Evolutionary conservation across 2,888 invertebrate species (phyloP), one percentile per base, ranked within the genome.

Genomic region (Trichogramma dendrolimi): DNA sequence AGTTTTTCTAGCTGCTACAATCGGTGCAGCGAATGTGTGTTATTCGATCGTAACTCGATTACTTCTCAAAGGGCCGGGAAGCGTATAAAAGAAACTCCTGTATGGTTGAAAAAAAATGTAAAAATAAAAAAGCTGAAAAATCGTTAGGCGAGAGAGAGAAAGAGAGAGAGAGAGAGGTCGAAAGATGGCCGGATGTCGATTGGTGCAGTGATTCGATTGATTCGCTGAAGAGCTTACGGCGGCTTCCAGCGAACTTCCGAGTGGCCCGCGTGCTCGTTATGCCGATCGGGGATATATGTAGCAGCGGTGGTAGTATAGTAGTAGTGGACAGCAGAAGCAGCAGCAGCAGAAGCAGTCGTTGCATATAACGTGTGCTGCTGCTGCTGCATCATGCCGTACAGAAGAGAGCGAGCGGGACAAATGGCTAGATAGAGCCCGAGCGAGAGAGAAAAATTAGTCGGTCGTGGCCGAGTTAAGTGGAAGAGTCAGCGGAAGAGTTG

Each of bases 121-220:
- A 27, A 27, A 27, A 27, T 27, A 27, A 27, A 27, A 27, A 27
- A 27, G 27, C 27, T 27, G 48, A 48, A 48, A 14, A 14, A 48
- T 48, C 4, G 27, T 14, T 48, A 2, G 48, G 11, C 48, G 49
- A 41, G 14, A 62, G 46, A 48, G 57, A 57, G 55, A 58, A 42
- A 58, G 42, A 44, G 4, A 42, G 27, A 44, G 43, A 10, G 6
- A 11, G 46, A 40, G 27, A 27, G n/a, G 8, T 4, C 7, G 42
- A 66, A 71, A 67, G 69, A 67, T 64, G 70, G 67, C 72, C 75
- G 75, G 74, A 74, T 71, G 74, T 70, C 68, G 69, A 68, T 71
- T 68, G 72, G 73, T 71, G 73, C 72, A 71, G 71, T 71, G 73
- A 75, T 73, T 72, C 72, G 71, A 71, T 72, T 71, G 71, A 73